These are phyloP conservation scores for Bombus picipes DNA, from an alignment of 1,140 invertebrate genomes.

Conservation along the genomic window DNA sequence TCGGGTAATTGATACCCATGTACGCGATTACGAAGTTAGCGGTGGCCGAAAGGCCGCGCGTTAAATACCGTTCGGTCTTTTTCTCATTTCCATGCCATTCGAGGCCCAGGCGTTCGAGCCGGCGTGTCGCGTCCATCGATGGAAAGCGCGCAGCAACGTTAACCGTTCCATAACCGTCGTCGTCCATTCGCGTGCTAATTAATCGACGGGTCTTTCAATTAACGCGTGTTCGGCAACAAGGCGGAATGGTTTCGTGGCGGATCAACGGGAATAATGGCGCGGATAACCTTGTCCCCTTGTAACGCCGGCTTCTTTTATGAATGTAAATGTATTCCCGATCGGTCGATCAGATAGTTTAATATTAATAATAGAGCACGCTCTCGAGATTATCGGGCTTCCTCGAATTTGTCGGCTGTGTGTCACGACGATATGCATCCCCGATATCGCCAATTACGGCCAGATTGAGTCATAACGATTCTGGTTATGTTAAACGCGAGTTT, in stretches of 20 bases:
- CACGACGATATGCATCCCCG: slow-evolving; percentile 24
- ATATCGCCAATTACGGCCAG: slow-evolving; percentile 46
- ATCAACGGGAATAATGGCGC: neutral
- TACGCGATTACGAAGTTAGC: slow-evolving; percentile 42
- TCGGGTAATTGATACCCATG: slow-evolving; percentile 56
- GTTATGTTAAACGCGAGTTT: slow-evolving; percentile 59
- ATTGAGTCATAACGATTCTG: slow-evolving; percentile 63
- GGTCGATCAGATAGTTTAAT: slow-evolving; percentile 45
- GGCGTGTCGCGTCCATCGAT: no score
- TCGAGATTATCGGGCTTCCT: slow-evolving; percentile 23
- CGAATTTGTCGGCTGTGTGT: slow-evolving; percentile 31
- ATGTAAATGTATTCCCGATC: slow-evolving; percentile 60
- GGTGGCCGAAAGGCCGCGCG: neutral
- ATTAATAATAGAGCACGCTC: slow-evolving; percentile 40
- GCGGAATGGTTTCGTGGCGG: neutral
- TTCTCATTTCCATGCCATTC: neutral
- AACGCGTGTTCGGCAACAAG: slow-evolving; percentile 10
- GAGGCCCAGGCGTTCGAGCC: no score
- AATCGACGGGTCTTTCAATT: slow-evolving; percentile 18
- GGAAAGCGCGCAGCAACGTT: no score
- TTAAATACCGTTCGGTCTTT: neutral
- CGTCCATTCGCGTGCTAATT: slow-evolving; percentile 6
- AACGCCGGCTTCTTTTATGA: slow-evolving; percentile 17
- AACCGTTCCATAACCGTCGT: neutral
- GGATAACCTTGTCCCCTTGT: slow-evolving; percentile 24